Evolutionary conservation across 2,888 invertebrate species (phyloP).

Genomic region (Stenichneumon culpator): DNA sequence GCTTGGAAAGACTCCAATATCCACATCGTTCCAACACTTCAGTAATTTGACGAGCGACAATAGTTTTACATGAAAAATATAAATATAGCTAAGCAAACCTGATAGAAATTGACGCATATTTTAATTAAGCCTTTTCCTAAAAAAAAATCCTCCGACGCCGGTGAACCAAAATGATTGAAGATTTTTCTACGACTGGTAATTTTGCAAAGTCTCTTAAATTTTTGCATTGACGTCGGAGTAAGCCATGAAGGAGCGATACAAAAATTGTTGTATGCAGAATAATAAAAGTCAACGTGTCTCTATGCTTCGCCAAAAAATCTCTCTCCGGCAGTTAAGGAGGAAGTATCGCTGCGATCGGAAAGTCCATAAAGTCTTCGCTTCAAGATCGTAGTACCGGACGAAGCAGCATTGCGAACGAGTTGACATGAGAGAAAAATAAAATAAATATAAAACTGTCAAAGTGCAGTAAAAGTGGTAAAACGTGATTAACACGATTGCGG

Average conservation of each 20-base stretch:
- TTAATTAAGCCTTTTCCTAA: neutral
- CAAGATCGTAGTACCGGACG: neutral
- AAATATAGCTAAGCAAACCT: neutral
- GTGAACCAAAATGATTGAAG: neutral
- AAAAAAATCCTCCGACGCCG: neutral
- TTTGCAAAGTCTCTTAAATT: neutral
- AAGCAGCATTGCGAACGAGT: constrained; percentile 9
- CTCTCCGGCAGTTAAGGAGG: neutral
- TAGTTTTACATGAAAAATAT: neutral
- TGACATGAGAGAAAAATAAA: constrained; percentile 17
- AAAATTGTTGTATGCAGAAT: too few relatives aligned
- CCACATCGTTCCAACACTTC: neutral
- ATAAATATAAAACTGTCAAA: constrained; percentile 11
- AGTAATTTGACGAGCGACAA: neutral
- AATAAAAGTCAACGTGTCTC: neutral
- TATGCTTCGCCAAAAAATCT: neutral
- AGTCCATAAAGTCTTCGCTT: constrained; percentile 9
- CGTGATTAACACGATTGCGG: constrained; percentile 33
- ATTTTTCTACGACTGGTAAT: neutral
- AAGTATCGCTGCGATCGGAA: neutral
- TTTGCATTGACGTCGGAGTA: neutral
- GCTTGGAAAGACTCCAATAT: neutral
- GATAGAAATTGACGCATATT: neutral
- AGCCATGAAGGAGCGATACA: neutral
- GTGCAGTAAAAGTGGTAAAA: constrained; percentile 55